Conservation (phyloP, 30 jellyfish, hydroid and myxozoan species). For the Turritopsis dohrnii region DNA sequence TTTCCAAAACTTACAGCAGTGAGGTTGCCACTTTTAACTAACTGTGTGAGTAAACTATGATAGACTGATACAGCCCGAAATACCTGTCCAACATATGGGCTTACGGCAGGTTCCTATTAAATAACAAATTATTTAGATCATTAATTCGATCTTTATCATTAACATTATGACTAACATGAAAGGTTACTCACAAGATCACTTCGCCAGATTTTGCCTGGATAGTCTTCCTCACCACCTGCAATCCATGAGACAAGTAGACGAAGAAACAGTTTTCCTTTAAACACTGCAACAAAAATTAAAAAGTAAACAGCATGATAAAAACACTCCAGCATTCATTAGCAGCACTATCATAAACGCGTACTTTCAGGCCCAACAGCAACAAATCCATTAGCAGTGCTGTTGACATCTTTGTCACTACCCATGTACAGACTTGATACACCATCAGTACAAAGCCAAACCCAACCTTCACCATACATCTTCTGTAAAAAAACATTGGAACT, state of each 20-base stretch:
- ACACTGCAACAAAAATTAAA: conserved; percentile 37
- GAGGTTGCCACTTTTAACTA: conserved; percentile 27
- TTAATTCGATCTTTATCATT: not conserved
- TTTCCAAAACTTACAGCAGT: conserved; percentile 34
- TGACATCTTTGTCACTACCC: conserved; percentile 44
- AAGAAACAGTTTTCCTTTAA: conserved; percentile 15
- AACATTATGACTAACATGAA: not conserved
- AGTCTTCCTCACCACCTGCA: conserved; percentile 41
- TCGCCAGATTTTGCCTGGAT: conserved; percentile 89
- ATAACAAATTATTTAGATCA: not conserved
- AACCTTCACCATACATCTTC: conserved; percentile 97
- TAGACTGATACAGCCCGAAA: conserved; percentile 76
- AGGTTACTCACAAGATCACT: not conserved
- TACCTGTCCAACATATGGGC: conserved; percentile 95
- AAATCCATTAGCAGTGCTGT: conserved; percentile 55
- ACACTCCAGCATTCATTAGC: not conserved
- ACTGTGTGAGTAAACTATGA: conserved; percentile 44
- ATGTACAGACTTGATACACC: conserved; percentile 68
- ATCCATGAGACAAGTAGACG: conserved; percentile 72
- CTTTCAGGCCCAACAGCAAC: conserved; percentile 77
- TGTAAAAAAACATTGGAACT: conserved; percentile 14
- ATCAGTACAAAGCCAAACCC: conserved; percentile 98
- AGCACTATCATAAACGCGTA: conserved; percentile 6
- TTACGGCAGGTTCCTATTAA: conserved; percentile 59
- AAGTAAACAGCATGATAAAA: not conserved